Percentiles rank a stretch among this genome's conserved stretches.
These are phyloP conservation scores for Hymenopus coronatus DNA, from an alignment of 2,888 invertebrate genomes.

Conservation along the genomic window DNA sequence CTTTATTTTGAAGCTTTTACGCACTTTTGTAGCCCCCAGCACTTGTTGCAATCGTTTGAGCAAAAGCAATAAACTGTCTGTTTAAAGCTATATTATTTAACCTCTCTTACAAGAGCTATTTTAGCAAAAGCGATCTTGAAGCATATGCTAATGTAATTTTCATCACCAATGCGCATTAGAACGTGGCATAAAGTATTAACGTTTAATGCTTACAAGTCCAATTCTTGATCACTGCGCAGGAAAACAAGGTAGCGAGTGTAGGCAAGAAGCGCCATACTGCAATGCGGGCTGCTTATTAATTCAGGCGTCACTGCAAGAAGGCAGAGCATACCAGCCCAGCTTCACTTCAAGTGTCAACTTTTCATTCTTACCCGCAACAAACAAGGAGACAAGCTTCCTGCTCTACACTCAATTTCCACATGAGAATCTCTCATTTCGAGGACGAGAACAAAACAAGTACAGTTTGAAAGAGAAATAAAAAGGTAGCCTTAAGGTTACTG, in stretches of 20 bases:
- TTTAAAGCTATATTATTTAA: too few species aligned
- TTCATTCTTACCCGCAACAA: neutral
- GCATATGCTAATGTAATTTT: too few species aligned
- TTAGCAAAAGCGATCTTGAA: too few species aligned
- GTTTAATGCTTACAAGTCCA: too few species aligned
- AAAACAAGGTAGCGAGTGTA: neutral
- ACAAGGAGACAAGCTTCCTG: neutral
- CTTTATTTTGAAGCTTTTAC: too few species aligned
- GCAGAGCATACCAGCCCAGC: neutral
- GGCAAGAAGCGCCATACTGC: neutral
- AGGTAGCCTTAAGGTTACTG: neutral
- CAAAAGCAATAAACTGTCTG: too few species aligned
- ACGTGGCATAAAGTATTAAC: too few species aligned
- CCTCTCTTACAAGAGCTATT: too few species aligned
- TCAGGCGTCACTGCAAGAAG: constrained; percentile 13
- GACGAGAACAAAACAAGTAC: neutral
- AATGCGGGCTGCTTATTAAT: constrained; percentile 18
- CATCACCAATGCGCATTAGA: too few species aligned
- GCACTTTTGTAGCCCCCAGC: too few species aligned
- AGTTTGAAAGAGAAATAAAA: neutral
- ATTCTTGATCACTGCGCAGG: too few species aligned
- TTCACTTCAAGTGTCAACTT: neutral
- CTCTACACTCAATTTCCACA: neutral
- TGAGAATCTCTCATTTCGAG: neutral
- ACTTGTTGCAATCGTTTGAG: too few species aligned